Evolutionary conservation across 2,113 vertebrate genomes (phyloP), one percentile per base, ranked within the genome.

Genomic region (Globicephala melas): DNA sequence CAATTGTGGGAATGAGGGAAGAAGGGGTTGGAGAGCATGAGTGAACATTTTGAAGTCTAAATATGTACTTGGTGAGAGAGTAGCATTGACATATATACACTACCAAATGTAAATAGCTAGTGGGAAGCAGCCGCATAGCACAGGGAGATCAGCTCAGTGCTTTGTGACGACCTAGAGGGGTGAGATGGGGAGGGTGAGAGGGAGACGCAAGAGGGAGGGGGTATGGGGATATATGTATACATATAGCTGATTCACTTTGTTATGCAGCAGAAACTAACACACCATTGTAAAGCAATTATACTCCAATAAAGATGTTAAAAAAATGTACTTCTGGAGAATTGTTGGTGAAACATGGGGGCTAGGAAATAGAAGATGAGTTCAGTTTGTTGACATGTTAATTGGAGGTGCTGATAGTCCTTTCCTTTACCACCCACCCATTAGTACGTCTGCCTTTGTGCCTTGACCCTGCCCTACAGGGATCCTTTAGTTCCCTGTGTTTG

Each of bases 11-110:
- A 76, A 58, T 26, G 74, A 82, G 68, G 44, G 31, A 85, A 86
- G 74, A 50, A 67, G 41, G 20, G 8, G 8, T 74, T 91, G 50
- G 55, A 92, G 31, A 85, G 50, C 31, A 53, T 53, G 53, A 53
- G 28, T 84, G 41, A 89, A 84, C 33, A 47, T 96, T 94, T 20
- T 81, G 65, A 47, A 91, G n/a, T 91, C 68, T 70, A 76, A 95
- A 14, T 79, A 55, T 55, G 76, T 79, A 67, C 70, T 65, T 63
- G 9, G 53, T 53, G 53, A 53, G 53, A 53, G 53, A 53, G 53
- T 53, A 6, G 53, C 53, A 53, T 53, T 1, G 53, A 53, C 53
- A 53, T 53, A 18, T 17, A 53, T 53, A 18, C 53, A 17, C 53
- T 53, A 53, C 53, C 53, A 53, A 53, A 53, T 53, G 53, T 53